Base-by-base conservation (phyloP, 2,888 invertebrate species). In the Dysmachus trigonus region DNA sequence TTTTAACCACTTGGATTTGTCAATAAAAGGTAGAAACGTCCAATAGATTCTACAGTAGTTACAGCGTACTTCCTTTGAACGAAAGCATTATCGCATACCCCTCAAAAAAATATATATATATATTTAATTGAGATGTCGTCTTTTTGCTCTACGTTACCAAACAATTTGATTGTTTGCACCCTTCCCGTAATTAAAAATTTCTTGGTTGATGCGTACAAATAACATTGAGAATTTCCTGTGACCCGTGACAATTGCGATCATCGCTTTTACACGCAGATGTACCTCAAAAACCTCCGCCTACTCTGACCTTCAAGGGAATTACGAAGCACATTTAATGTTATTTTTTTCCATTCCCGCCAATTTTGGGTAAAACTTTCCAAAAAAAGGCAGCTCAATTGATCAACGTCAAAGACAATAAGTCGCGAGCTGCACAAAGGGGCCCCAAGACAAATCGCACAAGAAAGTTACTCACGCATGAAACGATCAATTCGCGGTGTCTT, bases 381-480 rank as follows among this genome's bases (percentile, higher is more conserved):
- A 76, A 76, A 76, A 76, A 35, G 6, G 8, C 35, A 41, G 5
- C 27, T 47, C 41, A 77, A 77, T 77, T 77, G 35, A 27, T 77
- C 22, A 47, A 82, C 33, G 33, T 62, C 18, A 33, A 47, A 62
- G 10, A 51, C 22, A 81, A 51, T 5, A 53, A 31, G 33, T n/a
- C 15, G n/a, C 22, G 76, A n/a, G 33, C 18, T 35, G 13, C 30
- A 81, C 51, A 35, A 81, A 30, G 33, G 6, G n/a, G n/a, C n/a
- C 18, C 18, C 33, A 22, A 62, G 81, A 33, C 53, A 62, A 82
- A 62, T 62, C 15, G 22, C n/a, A n/a, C n/a, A 18, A 33, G 81
- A 82, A 33, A 82, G 33, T 22, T 62, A 62, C 47, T 82, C 81
- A 82, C 81, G 81, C 81, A 82, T 82, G 81, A 41, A 82, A 18